These are phyloP conservation scores for Micronycteris hirsuta DNA, from an alignment of 2,113 vertebrate species.

Conservation along the genomic window DNA sequence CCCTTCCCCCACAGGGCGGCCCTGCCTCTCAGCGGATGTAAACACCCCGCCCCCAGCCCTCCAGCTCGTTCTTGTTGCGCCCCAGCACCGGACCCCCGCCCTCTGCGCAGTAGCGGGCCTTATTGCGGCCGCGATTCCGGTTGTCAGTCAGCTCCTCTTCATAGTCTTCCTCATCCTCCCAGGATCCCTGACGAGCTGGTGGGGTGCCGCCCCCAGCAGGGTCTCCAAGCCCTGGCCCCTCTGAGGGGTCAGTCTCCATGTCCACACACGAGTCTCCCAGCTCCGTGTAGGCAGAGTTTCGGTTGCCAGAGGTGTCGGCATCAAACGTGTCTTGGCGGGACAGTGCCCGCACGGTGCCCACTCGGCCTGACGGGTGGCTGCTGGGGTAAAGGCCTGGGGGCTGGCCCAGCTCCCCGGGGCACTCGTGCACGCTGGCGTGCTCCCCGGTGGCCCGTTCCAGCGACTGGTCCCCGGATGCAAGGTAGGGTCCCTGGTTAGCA, in stretches of 20 bases:
- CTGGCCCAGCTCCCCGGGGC: slow-evolving; percentile 84
- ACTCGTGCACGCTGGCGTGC: slow-evolving; percentile 85
- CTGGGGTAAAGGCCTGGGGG: slow-evolving; percentile 77
- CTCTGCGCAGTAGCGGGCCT: slow-evolving; percentile 89
- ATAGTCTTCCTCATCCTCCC: slow-evolving; percentile 91
- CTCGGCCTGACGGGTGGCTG: slow-evolving; percentile 80
- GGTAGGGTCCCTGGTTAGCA: slow-evolving; percentile 90
- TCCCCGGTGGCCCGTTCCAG: slow-evolving; percentile 84
- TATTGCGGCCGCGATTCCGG: slow-evolving; percentile 87
- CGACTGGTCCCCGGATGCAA: slow-evolving; percentile 89
- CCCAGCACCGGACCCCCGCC: slow-evolving; percentile 81
- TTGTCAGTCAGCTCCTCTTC: slow-evolving; percentile 86
- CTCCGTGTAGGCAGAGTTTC: slow-evolving; percentile 94
- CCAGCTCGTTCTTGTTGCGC: slow-evolving; percentile 84
- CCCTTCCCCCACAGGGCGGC: not conserved
- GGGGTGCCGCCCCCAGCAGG: slow-evolving; percentile 61
- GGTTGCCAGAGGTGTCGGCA: slow-evolving; percentile 91
- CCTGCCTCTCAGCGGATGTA: slow-evolving; percentile 87
- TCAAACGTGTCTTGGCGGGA: slow-evolving; percentile 95
- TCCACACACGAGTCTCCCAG: slow-evolving; percentile 92
- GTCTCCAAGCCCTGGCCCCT: slow-evolving; percentile 87
- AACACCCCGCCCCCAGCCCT: slow-evolving; percentile 92
- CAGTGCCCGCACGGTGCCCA: slow-evolving; percentile 83
- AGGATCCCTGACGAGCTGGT: slow-evolving; percentile 85
- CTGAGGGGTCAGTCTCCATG: slow-evolving; percentile 94